Evolutionary conservation across 2,888 invertebrate species (phyloP), one percentile per base, ranked within the genome.

Genomic region (Drosophila histrio): DNA sequence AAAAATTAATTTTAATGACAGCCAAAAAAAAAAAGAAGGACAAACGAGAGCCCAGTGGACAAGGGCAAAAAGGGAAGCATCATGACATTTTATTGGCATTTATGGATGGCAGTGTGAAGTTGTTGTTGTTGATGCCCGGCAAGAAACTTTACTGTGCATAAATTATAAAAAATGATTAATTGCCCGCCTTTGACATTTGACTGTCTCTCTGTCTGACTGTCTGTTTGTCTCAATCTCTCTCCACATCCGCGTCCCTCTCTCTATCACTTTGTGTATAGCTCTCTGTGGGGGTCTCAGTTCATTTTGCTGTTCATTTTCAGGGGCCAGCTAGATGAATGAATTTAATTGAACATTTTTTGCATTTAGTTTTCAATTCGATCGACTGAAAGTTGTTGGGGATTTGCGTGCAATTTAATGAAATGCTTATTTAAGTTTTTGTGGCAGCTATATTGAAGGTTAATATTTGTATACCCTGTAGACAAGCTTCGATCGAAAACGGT

Each of bases 131-230:
- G 75, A 9, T 57, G 58, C 49, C 43, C n/a, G 32, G 30, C 59
- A 60, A 70, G 73, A 36, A 69, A 69, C 49, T 43, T 26, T 26
- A 49, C 60, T 59, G 39, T 28, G 80, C 75, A 83, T 80, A 80
- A 82, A 86, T 82, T 82, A 84, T 63, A 47, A 8, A 60, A 74
- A 69, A 80, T 82, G 82, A 82, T 82, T 87, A 82, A 82, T 82
- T 87, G 72, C 81, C 30, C 26, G 67, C 77, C 47, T 68, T 77
- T 78, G 67, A 65, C 66, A 41, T 50, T 56, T 47, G 56, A 52
- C 21, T 62, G 49, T 58, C 63, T 41, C 28, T 52, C 47, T 32
- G 43, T 9, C 19, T 34, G 41, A 22, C 34, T 13, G 46, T 24
- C 19, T 44, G 30, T 22, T n/a, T 22, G 15, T 7, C 22, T 9